These are phyloP conservation scores for Ornithorhynchus anatinus DNA, from an alignment of 2,113 vertebrate species.

Conservation along the genomic window DNA sequence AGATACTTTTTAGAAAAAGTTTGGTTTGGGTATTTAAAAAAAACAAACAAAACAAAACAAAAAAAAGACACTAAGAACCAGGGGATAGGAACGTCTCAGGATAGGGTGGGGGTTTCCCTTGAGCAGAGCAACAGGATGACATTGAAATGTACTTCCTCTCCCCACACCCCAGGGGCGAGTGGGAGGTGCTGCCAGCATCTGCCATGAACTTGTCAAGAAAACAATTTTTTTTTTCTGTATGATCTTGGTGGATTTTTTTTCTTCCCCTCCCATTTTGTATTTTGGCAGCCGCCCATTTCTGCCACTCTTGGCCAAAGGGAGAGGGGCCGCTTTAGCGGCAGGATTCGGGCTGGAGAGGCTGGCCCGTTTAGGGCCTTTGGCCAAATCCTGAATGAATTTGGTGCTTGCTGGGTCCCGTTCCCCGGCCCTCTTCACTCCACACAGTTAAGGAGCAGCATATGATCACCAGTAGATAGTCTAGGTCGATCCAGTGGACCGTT, in stretches of 20 bases:
- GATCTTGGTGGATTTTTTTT: constrained; percentile 21
- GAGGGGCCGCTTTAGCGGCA: constrained; percentile 26
- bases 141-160: neutral
- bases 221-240: constrained; percentile 24
- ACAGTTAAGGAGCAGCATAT: constrained; percentile 32
- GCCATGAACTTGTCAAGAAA: constrained; percentile 7
- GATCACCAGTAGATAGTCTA: neutral
- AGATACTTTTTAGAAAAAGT: constrained; percentile 18
- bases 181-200: constrained; percentile 17
- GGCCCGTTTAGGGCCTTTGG: constrained; percentile 20
- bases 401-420: constrained; percentile 49
- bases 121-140: constrained; percentile 10
- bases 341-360: neutral
- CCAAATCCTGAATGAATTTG: constrained; percentile 33
- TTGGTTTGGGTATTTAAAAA: constrained; percentile 47
- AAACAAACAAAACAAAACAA: neutral
- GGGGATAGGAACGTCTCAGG: constrained; percentile 20
- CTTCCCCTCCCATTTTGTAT: constrained; percentile 30
- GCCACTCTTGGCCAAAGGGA: constrained; percentile 42
- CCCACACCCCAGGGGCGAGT: neutral
- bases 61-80: constrained; percentile 37
- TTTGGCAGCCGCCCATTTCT: constrained; percentile 57
- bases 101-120: neutral
- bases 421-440: neutral
- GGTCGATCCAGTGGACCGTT: neutral